These are phyloP conservation scores for Coreoperca whiteheadi DNA, from an alignment of 2,113 vertebrate species.

Conservation along the genomic window DNA sequence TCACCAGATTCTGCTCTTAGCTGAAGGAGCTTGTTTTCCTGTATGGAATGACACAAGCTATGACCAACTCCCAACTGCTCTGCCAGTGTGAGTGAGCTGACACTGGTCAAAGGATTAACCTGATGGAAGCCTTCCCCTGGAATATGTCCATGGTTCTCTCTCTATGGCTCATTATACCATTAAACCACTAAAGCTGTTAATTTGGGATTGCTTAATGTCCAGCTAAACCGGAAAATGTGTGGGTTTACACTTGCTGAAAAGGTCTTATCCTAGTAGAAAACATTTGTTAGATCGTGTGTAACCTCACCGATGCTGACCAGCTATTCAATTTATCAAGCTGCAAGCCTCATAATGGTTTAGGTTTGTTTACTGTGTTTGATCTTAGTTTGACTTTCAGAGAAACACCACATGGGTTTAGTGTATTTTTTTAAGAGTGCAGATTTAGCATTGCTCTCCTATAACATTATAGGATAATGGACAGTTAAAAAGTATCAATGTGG, in stretches of 20 bases:
- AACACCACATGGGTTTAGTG: background rate
- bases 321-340: constrained; percentile 1
- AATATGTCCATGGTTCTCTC: constrained; percentile 42
- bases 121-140: constrained; percentile 51
- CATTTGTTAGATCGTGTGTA: background rate
- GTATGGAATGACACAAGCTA: constrained; percentile 38
- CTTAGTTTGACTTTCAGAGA: constrained; percentile 1
- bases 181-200: constrained; percentile 44
- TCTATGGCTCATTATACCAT: constrained; percentile 42
- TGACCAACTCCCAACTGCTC: constrained; percentile 42
- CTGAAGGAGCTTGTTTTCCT: constrained; percentile 35
- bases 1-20: constrained; percentile 29
- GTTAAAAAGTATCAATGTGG: background rate
- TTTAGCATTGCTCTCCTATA: background rate
- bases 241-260: background rate
- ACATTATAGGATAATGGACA: background rate
- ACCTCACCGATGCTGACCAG: background rate
- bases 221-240: constrained; percentile 30
- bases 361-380: background rate
- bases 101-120: constrained; percentile 56
- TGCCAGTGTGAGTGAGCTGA: constrained; percentile 44
- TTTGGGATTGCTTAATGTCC: constrained; percentile 36
- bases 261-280: background rate
- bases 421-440: background rate
- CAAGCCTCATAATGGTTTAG: background rate